phyloP scores from a whole-genome alignment of 2,888 invertebrate species.

The Lasius platythorax region DNA sequence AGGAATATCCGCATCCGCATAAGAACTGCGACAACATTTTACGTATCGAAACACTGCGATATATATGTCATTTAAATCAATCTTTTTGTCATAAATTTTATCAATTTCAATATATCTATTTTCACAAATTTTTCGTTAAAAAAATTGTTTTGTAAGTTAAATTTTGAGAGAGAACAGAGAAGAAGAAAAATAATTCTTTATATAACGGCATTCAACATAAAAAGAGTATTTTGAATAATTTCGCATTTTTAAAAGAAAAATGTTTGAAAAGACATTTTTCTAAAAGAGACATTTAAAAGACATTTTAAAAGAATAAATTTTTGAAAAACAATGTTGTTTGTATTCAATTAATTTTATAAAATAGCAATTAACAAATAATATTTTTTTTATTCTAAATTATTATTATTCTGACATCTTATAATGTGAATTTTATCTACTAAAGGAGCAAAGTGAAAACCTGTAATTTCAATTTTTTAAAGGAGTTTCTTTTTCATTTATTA shows the following conservation, averaged over 20 bases:
- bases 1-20: conserved; percentile 19
- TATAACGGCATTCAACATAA: background rate
- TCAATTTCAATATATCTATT: background rate
- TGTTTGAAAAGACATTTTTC: background rate
- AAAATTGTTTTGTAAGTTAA: background rate
- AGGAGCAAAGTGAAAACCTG: background rate
- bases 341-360: background rate
- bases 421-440: conserved; percentile 6
- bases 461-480: background rate
- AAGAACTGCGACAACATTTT: background rate
- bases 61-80: background rate
- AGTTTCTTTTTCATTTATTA: background rate
- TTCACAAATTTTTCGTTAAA: background rate
- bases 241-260: background rate
- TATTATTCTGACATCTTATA: background rate
- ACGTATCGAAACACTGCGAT: background rate
- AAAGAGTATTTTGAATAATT: background rate
- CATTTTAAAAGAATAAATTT: background rate
- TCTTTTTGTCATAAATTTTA: background rate
- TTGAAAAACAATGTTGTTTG: background rate
- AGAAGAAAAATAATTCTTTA: background rate
- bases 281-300: background rate
- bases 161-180: background rate
- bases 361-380: background rate
- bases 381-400: background rate